Evolutionary conservation across 2,888 invertebrate species (phyloP), one percentile per base, ranked within the genome.

Genomic region (Patella ulyssiponensis): DNA sequence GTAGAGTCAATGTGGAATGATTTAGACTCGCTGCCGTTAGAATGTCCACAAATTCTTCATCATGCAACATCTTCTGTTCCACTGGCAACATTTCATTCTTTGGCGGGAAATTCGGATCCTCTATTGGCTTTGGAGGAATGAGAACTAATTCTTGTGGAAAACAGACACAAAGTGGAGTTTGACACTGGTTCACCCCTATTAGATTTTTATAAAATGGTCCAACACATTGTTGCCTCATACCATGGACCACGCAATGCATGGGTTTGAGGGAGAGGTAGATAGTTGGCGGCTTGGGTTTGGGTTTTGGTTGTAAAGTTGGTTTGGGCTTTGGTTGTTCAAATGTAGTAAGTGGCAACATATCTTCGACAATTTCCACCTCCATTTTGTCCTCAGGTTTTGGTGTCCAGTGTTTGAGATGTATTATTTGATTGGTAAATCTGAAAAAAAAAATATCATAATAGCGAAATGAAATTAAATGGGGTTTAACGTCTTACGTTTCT

Each of bases 181-280:
- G 64, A 14, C 64, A 64, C 23, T 64, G 64, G 64, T 64, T 64
- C 20, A 64, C 64, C 20, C 64, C 64, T 64, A 64, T 64, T 23
- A 64, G 64, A 23, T 64, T 64, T 23, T 64, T 9, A 64, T 64
- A 23, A 12, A 64, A 23, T 20, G 64, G 64, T 3, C 64, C 64
- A 23, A 64, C 23, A 64, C 64, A 64, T 23, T 64, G 64, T 4
- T 64, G 64, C 12, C 64, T 20, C 64, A 64, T 64, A 11, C 64
- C 64, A 64, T 64, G 64, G 20, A 23, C 64, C 11, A 64, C 64
- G 14, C 64, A 64, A 20, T 23, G 64, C 64, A 64, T 64, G 9
- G 64, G 64, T 14, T 64, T 64, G 20, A 64, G 23, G 64, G 64
- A 64, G 20, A 64, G 23, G 64, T 64, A 64, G 11, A 64, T 64